These are phyloP conservation scores for Enteromius thamalakanensis DNA, from an alignment of 2,797 vertebrate genomes.

Conservation along the genomic window DNA sequence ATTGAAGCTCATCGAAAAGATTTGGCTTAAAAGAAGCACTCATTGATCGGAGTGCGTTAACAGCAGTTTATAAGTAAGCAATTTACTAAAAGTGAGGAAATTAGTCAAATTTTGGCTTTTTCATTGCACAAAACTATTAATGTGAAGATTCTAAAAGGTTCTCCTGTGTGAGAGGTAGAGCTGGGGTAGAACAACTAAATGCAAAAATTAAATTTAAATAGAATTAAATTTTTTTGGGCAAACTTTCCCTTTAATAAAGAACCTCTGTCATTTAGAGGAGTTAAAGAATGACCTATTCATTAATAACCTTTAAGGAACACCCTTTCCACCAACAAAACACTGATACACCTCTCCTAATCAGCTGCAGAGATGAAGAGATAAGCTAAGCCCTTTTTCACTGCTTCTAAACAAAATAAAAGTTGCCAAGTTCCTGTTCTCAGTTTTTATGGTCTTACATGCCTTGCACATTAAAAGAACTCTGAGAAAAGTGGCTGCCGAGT, in stretches of 20 bases:
- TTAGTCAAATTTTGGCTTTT: background rate
- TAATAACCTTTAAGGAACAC: background rate
- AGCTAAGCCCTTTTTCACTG: constrained; percentile 42
- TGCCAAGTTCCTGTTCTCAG: constrained; percentile 56
- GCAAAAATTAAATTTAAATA: background rate
- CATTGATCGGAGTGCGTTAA: background rate
- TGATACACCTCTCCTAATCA: constrained; percentile 48
- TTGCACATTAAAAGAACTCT: constrained; percentile 67
- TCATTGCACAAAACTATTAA: background rate
- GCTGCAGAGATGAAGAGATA: constrained; percentile 51
- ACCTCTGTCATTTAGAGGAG: background rate
- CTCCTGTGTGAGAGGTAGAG: background rate
- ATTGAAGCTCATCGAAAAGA: background rate
- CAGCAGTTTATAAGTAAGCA: background rate
- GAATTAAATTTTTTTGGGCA: background rate
- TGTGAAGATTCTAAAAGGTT: background rate
- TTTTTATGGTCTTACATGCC: constrained; percentile 58
- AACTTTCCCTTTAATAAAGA: background rate
- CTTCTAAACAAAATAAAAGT: constrained; percentile 6
- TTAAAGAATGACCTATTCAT: constrained; percentile 19
- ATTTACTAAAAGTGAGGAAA: background rate
- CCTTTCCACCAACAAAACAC: constrained; percentile 12
- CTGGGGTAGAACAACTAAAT: background rate
- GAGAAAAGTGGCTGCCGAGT: constrained; percentile 71
- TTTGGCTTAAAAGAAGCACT: background rate